Evolutionary conservation across 1,140 invertebrate species (phyloP).

Genomic region (Heliothis virescens): DNA sequence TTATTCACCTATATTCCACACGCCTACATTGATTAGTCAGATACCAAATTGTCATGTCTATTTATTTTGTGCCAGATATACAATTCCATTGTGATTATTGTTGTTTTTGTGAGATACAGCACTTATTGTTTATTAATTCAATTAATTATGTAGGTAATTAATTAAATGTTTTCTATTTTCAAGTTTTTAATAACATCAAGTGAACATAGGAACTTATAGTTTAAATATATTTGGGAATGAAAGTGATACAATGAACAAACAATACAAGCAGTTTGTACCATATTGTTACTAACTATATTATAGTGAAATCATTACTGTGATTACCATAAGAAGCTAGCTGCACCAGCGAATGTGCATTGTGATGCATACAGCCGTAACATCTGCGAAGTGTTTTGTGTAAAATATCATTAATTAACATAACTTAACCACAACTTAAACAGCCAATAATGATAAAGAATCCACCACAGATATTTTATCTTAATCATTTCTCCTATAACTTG

Average conservation of each 20-base stretch:
- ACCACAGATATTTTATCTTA: too few relatives aligned
- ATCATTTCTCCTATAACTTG: too few relatives aligned
- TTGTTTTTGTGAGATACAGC: slow-evolving; percentile 4
- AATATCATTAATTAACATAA: background rate
- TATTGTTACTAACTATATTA: background rate
- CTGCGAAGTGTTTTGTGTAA: slow-evolving; percentile 5
- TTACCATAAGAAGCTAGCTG: background rate
- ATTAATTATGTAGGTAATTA: background rate
- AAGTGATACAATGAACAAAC: background rate
- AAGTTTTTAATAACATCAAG: background rate
- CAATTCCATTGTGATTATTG: slow-evolving; percentile 1
- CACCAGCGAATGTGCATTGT: slow-evolving; percentile 32
- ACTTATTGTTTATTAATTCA: background rate
- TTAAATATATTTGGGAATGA: background rate
- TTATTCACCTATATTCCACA: slow-evolving; percentile 41
- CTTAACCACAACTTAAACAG: too few relatives aligned
- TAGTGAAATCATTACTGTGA: slow-evolving; percentile 12
- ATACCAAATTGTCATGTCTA: slow-evolving; percentile 17
- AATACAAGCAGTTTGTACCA: background rate
- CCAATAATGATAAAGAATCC: too few relatives aligned
- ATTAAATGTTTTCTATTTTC: background rate
- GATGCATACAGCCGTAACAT: slow-evolving; percentile 15
- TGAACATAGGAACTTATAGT: background rate
- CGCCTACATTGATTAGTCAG: slow-evolving; percentile 40
- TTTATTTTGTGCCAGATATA: background rate